Evolutionary conservation across 2,113 vertebrate species (phyloP).

Genomic region (Nipponia nippon): DNA sequence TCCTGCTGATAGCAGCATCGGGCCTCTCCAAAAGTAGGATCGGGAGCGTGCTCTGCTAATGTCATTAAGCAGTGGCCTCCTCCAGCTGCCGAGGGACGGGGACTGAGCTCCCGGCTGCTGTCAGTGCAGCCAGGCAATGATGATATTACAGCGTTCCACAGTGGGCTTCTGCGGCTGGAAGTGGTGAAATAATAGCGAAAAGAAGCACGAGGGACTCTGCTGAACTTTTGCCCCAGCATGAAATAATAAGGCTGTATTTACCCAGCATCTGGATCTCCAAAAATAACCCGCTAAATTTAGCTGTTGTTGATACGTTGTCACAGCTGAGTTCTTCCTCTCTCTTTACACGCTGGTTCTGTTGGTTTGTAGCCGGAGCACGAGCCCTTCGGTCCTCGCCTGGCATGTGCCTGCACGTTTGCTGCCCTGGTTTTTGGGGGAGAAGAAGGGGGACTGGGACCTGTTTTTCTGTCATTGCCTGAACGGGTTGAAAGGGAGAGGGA

Average conservation of each 20-base stretch:
- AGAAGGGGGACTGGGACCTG: background rate
- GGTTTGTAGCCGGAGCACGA: background rate
- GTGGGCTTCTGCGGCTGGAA: background rate
- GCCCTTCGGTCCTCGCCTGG: background rate
- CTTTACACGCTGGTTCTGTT: background rate
- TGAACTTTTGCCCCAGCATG: constrained; percentile 46
- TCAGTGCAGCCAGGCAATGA: background rate
- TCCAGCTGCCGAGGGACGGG: background rate
- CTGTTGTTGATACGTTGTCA: constrained; percentile 48
- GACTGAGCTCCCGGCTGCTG: background rate
- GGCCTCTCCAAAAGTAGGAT: accelerated
- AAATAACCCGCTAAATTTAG: constrained; percentile 57
- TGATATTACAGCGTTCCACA: background rate
- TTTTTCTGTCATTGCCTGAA: background rate
- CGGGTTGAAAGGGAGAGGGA: background rate
- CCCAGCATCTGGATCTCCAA: constrained; percentile 36
- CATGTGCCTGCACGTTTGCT: accelerated
- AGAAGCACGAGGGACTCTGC: background rate
- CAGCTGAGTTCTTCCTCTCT: constrained; percentile 27
- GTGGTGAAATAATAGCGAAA: background rate
- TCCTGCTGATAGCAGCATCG: background rate
- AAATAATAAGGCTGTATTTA: constrained; percentile 50
- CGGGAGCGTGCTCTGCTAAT: accelerated
- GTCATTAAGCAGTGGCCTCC: background rate
- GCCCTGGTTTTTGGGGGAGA: background rate